phyloP scores from a whole-genome alignment of 2,797 vertebrate species.

The Smutsia temminckii region DNA sequence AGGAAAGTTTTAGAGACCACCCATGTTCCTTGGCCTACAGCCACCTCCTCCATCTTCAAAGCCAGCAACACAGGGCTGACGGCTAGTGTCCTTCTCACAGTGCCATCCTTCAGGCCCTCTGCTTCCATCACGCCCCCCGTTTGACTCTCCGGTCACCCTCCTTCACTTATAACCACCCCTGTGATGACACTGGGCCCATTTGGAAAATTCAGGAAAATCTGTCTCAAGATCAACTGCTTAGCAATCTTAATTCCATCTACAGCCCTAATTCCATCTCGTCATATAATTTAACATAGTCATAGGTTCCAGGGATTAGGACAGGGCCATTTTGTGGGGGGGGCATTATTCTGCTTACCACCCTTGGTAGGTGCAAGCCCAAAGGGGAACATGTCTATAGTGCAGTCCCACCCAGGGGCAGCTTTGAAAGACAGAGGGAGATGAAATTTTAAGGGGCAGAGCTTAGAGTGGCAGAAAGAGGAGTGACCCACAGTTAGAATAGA shows the following conservation, averaged over 20 bases:
- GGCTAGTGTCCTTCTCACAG: neutral
- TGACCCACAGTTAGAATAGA: neutral
- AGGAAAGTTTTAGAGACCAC: neutral
- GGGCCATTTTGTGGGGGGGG: neutral
- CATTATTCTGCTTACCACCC: neutral
- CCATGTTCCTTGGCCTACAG: fast-evolving
- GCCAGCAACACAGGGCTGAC: neutral
- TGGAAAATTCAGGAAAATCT: neutral
- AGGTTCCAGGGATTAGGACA: neutral
- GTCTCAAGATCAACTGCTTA: neutral
- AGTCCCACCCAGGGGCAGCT: neutral
- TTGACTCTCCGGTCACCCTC: neutral
- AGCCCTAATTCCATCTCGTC: neutral
- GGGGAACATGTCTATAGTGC: fast-evolving
- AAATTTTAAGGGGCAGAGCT: neutral
- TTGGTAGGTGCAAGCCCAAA: neutral
- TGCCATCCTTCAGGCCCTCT: neutral
- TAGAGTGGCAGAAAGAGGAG: neutral
- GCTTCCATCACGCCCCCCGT: neutral
- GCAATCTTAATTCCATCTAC: neutral
- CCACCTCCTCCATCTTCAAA: neutral
- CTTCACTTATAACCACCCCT: neutral
- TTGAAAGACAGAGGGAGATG: neutral
- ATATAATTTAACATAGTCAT: neutral
- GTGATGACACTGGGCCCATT: too few relatives aligned